These are phyloP conservation scores for Otis tarda DNA, from an alignment of 2,113 vertebrate species.

Conservation along the genomic window DNA sequence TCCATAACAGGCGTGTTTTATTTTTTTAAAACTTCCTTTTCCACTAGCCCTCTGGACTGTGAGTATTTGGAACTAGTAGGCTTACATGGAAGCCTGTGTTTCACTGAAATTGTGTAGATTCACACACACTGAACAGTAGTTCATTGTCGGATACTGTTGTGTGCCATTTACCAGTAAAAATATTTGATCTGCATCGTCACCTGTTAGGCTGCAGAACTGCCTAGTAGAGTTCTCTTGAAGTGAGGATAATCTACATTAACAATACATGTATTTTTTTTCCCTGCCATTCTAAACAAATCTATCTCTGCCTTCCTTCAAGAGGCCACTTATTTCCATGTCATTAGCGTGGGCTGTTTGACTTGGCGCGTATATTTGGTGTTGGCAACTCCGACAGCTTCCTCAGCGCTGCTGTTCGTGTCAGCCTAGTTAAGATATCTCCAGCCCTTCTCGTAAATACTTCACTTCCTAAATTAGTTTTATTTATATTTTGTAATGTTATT, in stretches of 20 bases:
- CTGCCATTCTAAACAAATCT: not conserved
- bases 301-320: conserved; percentile 10
- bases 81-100: not conserved
- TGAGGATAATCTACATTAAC: not conserved
- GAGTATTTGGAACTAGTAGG: not conserved
- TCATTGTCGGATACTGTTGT: not conserved
- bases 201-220: not conserved
- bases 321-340: conserved; percentile 12
- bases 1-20: not conserved
- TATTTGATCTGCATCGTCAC: not conserved
- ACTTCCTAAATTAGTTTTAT: conserved; percentile 44
- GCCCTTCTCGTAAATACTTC: conserved; percentile 27
- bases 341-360: not conserved
- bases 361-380: not conserved
- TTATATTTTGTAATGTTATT: conserved; percentile 18
- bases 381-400: not conserved
- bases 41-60: not conserved
- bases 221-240: not conserved
- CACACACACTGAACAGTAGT: not conserved
- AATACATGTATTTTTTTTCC: not conserved
- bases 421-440: not conserved
- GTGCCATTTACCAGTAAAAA: not conserved
- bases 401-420: not conserved
- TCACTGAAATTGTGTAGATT: not conserved
- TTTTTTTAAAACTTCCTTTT: not conserved